phyloP scores from a whole-genome alignment of 2,797 vertebrate species.

The Furcifer pardalis region DNA sequence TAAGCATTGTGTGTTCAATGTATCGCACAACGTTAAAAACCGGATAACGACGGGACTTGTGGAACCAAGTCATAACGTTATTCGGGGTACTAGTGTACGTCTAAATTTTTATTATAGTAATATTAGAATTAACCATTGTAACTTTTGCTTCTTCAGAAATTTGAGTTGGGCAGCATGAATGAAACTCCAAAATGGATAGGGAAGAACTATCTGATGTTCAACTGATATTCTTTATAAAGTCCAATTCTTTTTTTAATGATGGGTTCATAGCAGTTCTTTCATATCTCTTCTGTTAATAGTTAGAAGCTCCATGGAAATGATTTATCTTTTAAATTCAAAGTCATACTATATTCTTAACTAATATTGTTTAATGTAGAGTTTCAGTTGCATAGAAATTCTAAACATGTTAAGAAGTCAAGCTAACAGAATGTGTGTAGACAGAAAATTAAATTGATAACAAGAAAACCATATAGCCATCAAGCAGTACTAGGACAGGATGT shows the following conservation, averaged over 20 bases:
- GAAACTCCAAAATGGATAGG: neutral
- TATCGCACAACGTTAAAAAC: too few relatives aligned
- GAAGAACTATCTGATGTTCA: neutral
- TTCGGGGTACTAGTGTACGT: too few relatives aligned
- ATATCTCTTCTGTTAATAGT: neutral
- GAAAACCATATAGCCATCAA: neutral
- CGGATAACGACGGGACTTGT: too few relatives aligned
- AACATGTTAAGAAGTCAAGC: neutral
- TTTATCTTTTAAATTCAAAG: neutral
- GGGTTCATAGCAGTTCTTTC: neutral
- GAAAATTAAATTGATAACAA: slow-evolving; percentile 1
- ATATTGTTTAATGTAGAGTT: neutral
- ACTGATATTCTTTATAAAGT: neutral
- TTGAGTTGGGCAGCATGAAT: neutral
- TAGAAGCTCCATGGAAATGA: neutral
- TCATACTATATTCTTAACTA: accelerated
- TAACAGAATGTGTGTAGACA: neutral
- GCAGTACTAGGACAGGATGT: neutral
- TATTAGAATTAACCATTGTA: neutral
- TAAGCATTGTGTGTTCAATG: too few relatives aligned
- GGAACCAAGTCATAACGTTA: too few relatives aligned
- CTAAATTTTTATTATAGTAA: too few relatives aligned
- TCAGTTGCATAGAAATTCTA: neutral
- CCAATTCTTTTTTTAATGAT: neutral
- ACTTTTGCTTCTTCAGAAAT: neutral